A percentile compares a stretch with the other conserved stretches of the same genome.
These are phyloP conservation scores for Sphaeridia pumilis DNA, from an alignment of 2,888 invertebrate species.

Conservation along the genomic window DNA sequence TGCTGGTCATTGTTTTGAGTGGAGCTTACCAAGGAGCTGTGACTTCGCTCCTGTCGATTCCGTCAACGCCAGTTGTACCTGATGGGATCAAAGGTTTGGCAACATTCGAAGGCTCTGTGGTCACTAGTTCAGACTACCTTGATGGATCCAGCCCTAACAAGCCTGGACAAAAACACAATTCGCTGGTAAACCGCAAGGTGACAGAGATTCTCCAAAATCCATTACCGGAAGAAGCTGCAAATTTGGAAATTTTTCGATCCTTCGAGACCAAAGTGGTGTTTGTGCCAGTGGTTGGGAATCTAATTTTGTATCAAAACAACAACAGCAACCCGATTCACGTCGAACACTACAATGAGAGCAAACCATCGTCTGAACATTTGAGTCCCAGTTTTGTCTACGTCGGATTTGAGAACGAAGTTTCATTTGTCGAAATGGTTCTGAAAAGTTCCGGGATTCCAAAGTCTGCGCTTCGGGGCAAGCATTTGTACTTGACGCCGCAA, in stretches of 20 bases:
- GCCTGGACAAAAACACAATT: no score
- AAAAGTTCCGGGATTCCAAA: not conserved
- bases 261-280: no score
- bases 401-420: not conserved
- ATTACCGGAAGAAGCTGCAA: no score
- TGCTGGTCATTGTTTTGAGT: not conserved
- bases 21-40: not conserved
- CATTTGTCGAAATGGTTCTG: not conserved
- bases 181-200: no score
- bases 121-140: not conserved
- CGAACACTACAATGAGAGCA: no score
- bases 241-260: no score
- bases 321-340: no score
- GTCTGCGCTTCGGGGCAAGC: not conserved
- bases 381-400: not conserved
- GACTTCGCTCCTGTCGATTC: not conserved
- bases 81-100: not conserved
- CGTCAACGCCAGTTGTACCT: not conserved
- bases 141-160: no score
- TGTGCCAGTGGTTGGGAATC: no score
- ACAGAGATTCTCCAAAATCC: no score
- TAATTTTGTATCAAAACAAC: no score
- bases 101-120: not conserved
- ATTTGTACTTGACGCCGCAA: not conserved
- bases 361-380: no score